Base-by-base conservation (phyloP, 2,113 vertebrate genomes). In the Pangasianodon hypophthalmus region DNA sequence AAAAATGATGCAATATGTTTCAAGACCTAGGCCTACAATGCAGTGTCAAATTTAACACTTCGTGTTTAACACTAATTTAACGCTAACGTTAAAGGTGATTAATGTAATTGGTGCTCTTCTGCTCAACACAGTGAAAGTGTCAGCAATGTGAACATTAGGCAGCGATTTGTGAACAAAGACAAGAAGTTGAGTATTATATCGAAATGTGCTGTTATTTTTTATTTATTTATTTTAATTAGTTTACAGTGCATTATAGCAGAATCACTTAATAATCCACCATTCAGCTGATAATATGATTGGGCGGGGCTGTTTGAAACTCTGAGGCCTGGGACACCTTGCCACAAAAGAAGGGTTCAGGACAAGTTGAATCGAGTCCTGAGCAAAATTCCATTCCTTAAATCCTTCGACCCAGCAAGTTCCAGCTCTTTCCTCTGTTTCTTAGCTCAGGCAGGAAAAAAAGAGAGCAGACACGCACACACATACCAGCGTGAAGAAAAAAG, bases 301-400 rank as follows among this genome's bases (percentile, higher is more conserved):
- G 82, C 19, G 2, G n/a, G 19, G 54, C 54, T 84, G 82, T 62
- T 84, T 18, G 26, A 58, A 58, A 37, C 50, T 0, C 52, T 37
- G 81, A 62, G 56, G 13, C 24, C 37, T 16, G 56, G 82, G 24
- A 84, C 56, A 60, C 54, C 50, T 64, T 52, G 73, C 60, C 24
- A 24, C 58, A 18, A 52, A 69, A 29, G 73, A 58, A 67, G 24
- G 48, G 60, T 89, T 89, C 29, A 81, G 84, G 44, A 75, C 58
- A 77, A 58, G 62, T 46, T 90, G 90, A 67, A 86, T 75, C 62
- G 41, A 50, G 58, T 77, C 41, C 71, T 56, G 48, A 83, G 88
- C 89, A 44, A 80, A 91, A 90, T 91, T 91, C 87, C 89, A 85
- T 88, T 82, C 87, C 60, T 87, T 88, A 84, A 84, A 79, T 87